Base-by-base conservation (phyloP, 2,888 invertebrate species). In the Cataglyphis rosenhaueri region DNA sequence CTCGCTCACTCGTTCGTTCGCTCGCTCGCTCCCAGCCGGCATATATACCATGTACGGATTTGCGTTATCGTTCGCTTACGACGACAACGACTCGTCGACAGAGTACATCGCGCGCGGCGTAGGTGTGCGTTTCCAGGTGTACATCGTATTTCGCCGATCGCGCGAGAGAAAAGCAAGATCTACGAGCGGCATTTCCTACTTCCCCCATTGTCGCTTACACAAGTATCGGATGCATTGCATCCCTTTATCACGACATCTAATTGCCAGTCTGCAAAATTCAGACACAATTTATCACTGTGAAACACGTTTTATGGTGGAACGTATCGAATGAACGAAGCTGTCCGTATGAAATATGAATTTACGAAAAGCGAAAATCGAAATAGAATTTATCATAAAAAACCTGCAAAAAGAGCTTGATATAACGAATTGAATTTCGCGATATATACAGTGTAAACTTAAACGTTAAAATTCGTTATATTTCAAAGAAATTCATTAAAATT, bases 11-110 rank as follows among this genome's bases (percentile, higher is more conserved):
- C 65, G 74, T 0, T 21, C 21, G 21, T 21, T 48, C 74, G 71
- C 62, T 48, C 74, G 71, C 66, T 52, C 65, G 74, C 74, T 48
- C 74, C 66, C 74, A 68, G 85, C 73, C 18, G 48, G 59, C 21
- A 21, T 83, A 85, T 90, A 85, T 83, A 81, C 91, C 91, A 86
- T 92, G 88, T 91, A 91, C 87, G 91, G 92, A 91, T 90, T 88
- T 87, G 89, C 86, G 89, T 91, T 92, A 91, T 92, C 91, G 91
- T 90, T 89, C 89, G 87, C 87, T 86, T 85, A 86, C 84, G 84
- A 84, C 85, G 85, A 61, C 79, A 66, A n/a, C 78, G 76, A 57
- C 74, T 74, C 66, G 66, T 44, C 57, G 21, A 41, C 55, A 25
- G 65, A 66, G 38, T 66, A 9, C 25, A 55, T 66, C 15, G 25